phyloP scores from a whole-genome alignment of 1,140 invertebrate genomes.

The Listronotus oregonensis region DNA sequence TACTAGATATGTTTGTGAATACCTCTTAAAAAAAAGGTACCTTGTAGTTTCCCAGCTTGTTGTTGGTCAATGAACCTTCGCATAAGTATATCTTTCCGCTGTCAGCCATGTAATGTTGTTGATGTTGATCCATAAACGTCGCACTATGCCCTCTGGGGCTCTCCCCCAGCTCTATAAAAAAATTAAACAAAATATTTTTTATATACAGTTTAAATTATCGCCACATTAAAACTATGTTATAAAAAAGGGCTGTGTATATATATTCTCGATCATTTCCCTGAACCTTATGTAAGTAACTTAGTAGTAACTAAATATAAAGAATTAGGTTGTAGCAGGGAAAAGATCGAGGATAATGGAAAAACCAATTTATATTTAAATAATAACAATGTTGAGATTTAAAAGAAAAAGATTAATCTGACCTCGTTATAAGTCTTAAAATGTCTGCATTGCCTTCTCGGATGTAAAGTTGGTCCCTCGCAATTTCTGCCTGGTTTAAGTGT shows the following conservation, averaged over 20 bases:
- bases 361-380: too few species aligned
- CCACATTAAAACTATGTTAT: too few species aligned
- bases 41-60: conserved; percentile 54
- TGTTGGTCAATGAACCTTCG: conserved; percentile 82
- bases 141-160: conserved; percentile 44
- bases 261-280: too few species aligned
- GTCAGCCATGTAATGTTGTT: conserved; percentile 66
- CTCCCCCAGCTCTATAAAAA: conserved; percentile 57
- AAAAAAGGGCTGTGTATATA: too few species aligned
- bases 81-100: conserved; percentile 79
- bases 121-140: conserved; percentile 56
- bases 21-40: conserved; percentile 38
- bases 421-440: conserved; percentile 76
- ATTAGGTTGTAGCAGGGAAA: too few species aligned
- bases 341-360: too few species aligned
- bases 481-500: conserved; percentile 38
- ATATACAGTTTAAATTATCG: too few species aligned
- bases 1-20: conserved; percentile 63
- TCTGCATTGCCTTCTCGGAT: conserved; percentile 83
- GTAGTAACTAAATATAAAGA: too few species aligned
- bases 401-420: too few species aligned
- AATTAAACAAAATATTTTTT: too few species aligned
- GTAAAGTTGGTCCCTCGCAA: conserved; percentile 70
- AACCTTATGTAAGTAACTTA: too few species aligned
- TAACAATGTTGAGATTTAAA: too few species aligned